phyloP scores from a whole-genome alignment of 2,113 vertebrate genomes.

The Puffinus mauretanicus region DNA sequence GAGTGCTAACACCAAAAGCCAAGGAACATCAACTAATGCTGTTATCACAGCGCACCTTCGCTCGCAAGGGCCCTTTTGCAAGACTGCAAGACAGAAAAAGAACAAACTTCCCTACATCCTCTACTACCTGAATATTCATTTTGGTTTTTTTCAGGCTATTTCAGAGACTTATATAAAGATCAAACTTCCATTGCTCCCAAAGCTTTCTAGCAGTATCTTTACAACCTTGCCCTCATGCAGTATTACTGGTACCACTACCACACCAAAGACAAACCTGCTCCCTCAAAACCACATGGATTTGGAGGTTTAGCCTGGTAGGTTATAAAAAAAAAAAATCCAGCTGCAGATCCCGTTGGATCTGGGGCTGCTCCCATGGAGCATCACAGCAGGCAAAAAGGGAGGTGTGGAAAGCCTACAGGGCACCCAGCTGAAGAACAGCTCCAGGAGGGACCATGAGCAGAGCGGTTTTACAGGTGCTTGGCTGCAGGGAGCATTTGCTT shows the following conservation, averaged over 20 bases:
- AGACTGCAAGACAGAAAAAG: background rate
- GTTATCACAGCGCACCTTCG: background rate
- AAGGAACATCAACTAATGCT: background rate
- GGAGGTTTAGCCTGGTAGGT: background rate
- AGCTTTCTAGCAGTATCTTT: background rate
- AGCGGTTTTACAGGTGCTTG: background rate
- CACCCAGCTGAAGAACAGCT: background rate
- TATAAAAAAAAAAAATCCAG: no score
- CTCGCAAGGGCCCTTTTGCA: background rate
- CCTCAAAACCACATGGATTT: background rate
- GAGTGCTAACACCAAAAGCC: background rate
- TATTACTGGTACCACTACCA: no score
- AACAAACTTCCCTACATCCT: background rate
- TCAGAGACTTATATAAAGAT: background rate
- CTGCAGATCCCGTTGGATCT: background rate
- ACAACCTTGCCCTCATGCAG: background rate
- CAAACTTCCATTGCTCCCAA: background rate
- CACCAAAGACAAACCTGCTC: background rate
- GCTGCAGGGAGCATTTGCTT: background rate
- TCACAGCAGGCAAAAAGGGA: background rate
- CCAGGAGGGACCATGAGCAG: background rate
- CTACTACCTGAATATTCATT: background rate
- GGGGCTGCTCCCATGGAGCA: background rate
- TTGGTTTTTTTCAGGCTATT: background rate
- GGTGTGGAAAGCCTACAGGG: background rate